These are phyloP conservation scores for Pseudoips prasinana DNA, from an alignment of 2,888 invertebrate species.

Conservation along the genomic window DNA sequence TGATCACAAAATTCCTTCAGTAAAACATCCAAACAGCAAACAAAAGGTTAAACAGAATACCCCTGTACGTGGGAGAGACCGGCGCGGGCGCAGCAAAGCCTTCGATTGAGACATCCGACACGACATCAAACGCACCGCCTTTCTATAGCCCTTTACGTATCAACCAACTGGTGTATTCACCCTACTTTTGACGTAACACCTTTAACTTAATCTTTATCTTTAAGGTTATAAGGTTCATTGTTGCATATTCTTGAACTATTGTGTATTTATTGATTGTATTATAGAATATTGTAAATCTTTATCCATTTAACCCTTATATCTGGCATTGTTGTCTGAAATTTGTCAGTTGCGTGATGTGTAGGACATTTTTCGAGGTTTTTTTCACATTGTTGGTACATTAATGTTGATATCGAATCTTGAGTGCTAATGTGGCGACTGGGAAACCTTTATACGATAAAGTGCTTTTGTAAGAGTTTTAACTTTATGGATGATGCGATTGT, in stretches of 20 bases:
- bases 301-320: constrained; percentile 74
- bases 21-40: constrained; percentile 41
- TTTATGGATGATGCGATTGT: constrained; percentile 26
- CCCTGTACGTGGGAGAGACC: constrained; percentile 55
- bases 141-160: constrained; percentile 67
- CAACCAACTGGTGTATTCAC: constrained; percentile 45
- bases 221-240: constrained; percentile 28
- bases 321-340: constrained; percentile 76
- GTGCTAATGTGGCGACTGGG: constrained; percentile 53
- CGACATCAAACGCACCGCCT: constrained; percentile 72
- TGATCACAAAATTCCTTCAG: constrained; percentile 26
- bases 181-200: constrained; percentile 24
- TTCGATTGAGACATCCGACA: constrained; percentile 78
- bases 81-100: constrained; percentile 66
- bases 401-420: constrained; percentile 57
- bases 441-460: too few species aligned
- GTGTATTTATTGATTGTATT: constrained; percentile 7
- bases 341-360: constrained; percentile 74
- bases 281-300: constrained; percentile 44
- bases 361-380: constrained; percentile 45
- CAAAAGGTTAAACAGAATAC: constrained; percentile 42
- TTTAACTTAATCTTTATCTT: constrained; percentile 10
- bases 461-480: constrained; percentile 37
- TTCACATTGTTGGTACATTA: constrained; percentile 56
- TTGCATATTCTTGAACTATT: constrained; percentile 22